phyloP scores from a whole-genome alignment of 2,888 invertebrate species.

The Cantharis rufa region DNA sequence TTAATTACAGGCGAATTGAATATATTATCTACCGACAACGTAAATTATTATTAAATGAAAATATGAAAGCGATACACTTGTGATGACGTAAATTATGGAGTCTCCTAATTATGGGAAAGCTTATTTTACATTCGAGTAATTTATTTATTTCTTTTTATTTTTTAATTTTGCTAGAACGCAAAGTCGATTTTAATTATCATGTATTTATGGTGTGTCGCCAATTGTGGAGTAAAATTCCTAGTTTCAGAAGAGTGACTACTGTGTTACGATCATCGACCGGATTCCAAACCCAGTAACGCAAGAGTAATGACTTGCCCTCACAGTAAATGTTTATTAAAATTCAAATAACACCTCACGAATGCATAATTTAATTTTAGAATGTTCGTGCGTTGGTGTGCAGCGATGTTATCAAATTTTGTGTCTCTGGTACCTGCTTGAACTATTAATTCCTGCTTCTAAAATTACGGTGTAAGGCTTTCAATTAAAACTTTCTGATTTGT shows the following conservation, averaged over 20 bases:
- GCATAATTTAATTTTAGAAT: slow-evolving; percentile 28
- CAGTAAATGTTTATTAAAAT: slow-evolving; percentile 23
- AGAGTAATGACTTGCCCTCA: slow-evolving; percentile 34
- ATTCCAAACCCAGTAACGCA: slow-evolving; percentile 39
- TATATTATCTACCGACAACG: not conserved
- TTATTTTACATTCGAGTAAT: not conserved
- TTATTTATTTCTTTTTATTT: not conserved
- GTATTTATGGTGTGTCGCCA: slow-evolving; percentile 18
- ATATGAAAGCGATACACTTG: not conserved
- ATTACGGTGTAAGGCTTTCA: slow-evolving; percentile 9
- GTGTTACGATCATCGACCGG: slow-evolving; percentile 45
- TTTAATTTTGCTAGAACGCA: not conserved
- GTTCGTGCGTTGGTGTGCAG: slow-evolving; percentile 21
- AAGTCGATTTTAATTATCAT: slow-evolving; percentile 7
- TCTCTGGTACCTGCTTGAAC: slow-evolving; percentile 20
- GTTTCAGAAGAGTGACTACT: slow-evolving; percentile 39
- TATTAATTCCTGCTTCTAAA: slow-evolving; percentile 18
- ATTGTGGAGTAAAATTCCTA: slow-evolving; percentile 9
- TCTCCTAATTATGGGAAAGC: not conserved
- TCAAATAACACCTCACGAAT: slow-evolving; percentile 27
- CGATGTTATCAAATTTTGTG: slow-evolving; percentile 22
- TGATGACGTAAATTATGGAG: not conserved
- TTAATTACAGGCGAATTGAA: not conserved
- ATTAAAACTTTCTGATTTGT: not conserved
- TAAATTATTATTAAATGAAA: not conserved